Evolutionary conservation across 2,797 vertebrate species (phyloP), one percentile per base, ranked within the genome.

Genomic region (Takifugu rubripes): DNA sequence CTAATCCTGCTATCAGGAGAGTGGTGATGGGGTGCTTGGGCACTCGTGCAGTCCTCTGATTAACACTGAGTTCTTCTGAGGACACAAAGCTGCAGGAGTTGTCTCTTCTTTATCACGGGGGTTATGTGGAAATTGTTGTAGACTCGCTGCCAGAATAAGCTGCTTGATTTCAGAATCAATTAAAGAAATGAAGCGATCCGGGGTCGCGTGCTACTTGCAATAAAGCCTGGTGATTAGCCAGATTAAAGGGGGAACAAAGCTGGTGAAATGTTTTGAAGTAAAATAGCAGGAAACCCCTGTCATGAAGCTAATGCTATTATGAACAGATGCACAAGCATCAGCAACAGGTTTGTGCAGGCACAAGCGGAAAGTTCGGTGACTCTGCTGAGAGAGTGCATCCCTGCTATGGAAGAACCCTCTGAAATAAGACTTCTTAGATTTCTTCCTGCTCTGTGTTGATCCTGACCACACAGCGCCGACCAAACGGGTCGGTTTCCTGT

Each of bases 1-100:
- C 68, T 83, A 87, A 88, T 87, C 83, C 79, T 57, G 49, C 82
- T 76, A 80, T 82, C 82, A 77, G 57, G 58, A 85, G 71, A 82
- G 75, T 70, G 61, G 78, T 77, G 58, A 45, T 44, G 2, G 60
- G 56, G 36, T 61, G 63, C 72, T 69, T 55, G 50, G 42, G 72
- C 78, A 75, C 74, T 73, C 75, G 46, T 51, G 72, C 60, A 59
- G 59, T 59, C 55, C 33, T 16, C 56, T 70, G 72, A 70, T 70
- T 54, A 70, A 80, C 75, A 73, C 47, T 61, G 49, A 61, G 77
- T 72, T 74, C 79, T 61, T 59, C 60, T 69, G 21, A 79, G 72
- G 75, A 78, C 64, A 25, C 44, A 52, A 33, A 66, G 54, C 72
- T 59, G 59, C 62, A 62, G 66, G 74, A 15, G 58, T 54, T 55